Evolutionary conservation across 2,888 invertebrate species (phyloP).

Genomic region (Cheilosia vulpina): DNA sequence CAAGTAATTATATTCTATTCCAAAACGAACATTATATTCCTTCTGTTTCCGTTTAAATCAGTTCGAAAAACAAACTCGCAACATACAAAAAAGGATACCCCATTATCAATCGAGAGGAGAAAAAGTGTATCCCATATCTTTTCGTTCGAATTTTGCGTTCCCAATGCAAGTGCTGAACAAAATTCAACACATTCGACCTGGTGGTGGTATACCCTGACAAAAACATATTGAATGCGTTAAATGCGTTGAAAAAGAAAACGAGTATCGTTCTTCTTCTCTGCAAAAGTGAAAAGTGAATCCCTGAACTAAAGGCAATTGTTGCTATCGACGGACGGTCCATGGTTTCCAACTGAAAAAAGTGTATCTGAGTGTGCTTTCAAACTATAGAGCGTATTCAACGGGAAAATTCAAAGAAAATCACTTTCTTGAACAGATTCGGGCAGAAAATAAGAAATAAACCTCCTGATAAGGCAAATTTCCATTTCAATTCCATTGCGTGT

Average conservation of each 20-base stretch:
- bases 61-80: slow-evolving; percentile 11
- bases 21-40: not conserved
- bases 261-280: not conserved
- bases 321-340: slow-evolving; percentile 64
- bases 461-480: slow-evolving; percentile 25
- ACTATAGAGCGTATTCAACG: slow-evolving; percentile 49
- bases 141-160: slow-evolving; percentile 16
- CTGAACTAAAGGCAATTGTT: slow-evolving; percentile 56
- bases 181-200: slow-evolving; percentile 4
- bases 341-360: slow-evolving; percentile 53
- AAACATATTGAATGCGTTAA: slow-evolving; percentile 49
- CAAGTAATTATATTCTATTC: slow-evolving; percentile 49
- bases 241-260: not conserved
- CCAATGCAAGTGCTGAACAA: slow-evolving; percentile 3
- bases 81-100: slow-evolving; percentile 34
- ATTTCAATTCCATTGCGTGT: slow-evolving; percentile 43
- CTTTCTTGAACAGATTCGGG: slow-evolving; percentile 30
- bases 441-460: slow-evolving; percentile 8
- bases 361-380: slow-evolving; percentile 62
- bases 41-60: not conserved
- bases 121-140: slow-evolving; percentile 69
- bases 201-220: not conserved
- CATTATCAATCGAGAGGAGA: slow-evolving; percentile 40
- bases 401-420: slow-evolving; percentile 36
- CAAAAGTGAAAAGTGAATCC: slow-evolving; percentile 37